Evolutionary conservation across 2,888 invertebrate species (phyloP), one percentile per base, ranked within the genome.

Genomic region (Lochmaea crataegi): DNA sequence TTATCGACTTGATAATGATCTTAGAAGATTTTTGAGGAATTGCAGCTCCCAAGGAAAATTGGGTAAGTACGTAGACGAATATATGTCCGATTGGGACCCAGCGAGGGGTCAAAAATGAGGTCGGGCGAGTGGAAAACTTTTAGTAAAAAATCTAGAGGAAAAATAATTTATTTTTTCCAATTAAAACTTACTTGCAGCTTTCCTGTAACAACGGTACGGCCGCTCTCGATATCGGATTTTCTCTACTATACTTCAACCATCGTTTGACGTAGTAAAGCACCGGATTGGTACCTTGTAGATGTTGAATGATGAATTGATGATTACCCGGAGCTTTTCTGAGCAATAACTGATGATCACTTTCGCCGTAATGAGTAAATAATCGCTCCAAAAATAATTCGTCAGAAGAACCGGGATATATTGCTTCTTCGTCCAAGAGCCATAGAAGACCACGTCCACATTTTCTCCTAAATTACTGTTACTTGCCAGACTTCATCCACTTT

Each of bases 371-470:
- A 0, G 93, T 89, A 87, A 96, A 93, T 41, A 96, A 89, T 53
- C 96, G 91, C 84, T 97, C 96, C 68, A 97, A 87, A 88, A 98
- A 96, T 65, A 94, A 92, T 83, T 96, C 95, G 84, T 98, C 97
- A 53, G 92, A 94, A 0, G 96, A 94, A 64, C 82, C 81, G 0
- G 96, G 95, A 86, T 96, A 95, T 84, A 96, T 93, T 0, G 96
- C 93, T 86, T 97, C 97, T 85, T 97, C 97, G 83, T 98, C 97
- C 56, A 97, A 88, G 51, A 97, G 88, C 97, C 97, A 97, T 65
- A 98, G 86, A 68, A 98, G 87, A 65, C 93, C 95, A 68, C 92
- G 89, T 42, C 94, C n/a, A 42, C 11, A 42, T 2, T 10, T 42
- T 42, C 12, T 5, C 42, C 7, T 42, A 42, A 42, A 42, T 42